Conservation (phyloP, 2,888 invertebrate genomes). For the Coenonympha glycerion region DNA sequence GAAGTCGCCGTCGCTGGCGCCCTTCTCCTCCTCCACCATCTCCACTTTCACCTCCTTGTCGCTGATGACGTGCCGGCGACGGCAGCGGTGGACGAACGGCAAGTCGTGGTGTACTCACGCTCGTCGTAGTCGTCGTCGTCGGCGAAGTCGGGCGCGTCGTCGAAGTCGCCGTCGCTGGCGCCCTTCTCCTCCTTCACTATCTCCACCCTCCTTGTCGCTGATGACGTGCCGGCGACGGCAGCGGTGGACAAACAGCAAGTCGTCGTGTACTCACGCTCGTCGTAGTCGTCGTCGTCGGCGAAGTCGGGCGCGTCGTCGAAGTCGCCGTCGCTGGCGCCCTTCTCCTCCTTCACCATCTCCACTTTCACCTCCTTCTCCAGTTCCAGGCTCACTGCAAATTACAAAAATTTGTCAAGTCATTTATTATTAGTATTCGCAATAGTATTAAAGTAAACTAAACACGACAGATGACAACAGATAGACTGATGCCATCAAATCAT, state of each 20-base stretch:
- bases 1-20: too few relatives aligned
- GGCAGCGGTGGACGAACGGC: too few relatives aligned
- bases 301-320: constrained; percentile 34
- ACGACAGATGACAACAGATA: too few relatives aligned
- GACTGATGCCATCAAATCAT: too few relatives aligned
- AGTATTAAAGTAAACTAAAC: too few relatives aligned
- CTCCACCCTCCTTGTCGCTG: constrained; percentile 51
- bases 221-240: too few relatives aligned
- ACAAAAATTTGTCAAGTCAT: too few relatives aligned
- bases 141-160: constrained; percentile 34
- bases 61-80: too few relatives aligned
- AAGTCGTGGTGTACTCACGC: constrained; percentile 28
- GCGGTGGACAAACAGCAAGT: too few relatives aligned
- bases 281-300: constrained; percentile 43
- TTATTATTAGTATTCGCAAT: too few relatives aligned
- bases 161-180: constrained; percentile 44
- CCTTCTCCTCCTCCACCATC: too few relatives aligned
- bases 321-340: constrained; percentile 45
- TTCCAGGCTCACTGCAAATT: constrained; percentile 33
- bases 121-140: constrained; percentile 48
- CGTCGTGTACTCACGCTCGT: constrained; percentile 39
- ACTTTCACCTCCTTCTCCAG: constrained; percentile 49
- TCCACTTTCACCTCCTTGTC: too few relatives aligned
- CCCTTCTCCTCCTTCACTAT: constrained; percentile 41
- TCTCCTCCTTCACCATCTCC: constrained; percentile 54